phyloP scores from a whole-genome alignment of 2,797 vertebrate genomes.

The Chloroceryle inda region DNA sequence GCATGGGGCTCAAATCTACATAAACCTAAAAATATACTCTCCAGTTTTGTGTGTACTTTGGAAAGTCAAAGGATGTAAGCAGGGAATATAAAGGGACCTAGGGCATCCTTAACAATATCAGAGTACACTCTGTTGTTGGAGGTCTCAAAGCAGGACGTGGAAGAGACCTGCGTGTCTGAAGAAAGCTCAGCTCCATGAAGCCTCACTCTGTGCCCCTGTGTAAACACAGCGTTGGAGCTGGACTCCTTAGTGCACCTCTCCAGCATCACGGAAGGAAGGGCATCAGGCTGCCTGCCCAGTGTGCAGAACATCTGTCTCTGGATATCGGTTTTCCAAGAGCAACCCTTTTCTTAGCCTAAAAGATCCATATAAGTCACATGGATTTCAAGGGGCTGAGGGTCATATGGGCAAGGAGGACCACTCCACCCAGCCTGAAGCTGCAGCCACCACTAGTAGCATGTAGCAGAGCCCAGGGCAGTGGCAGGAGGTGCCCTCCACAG shows the following conservation, averaged over 20 bases:
- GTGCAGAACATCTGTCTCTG: neutral
- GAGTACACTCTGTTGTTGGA: neutral
- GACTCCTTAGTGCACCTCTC: neutral
- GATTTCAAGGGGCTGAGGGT: neutral
- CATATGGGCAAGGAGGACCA: neutral
- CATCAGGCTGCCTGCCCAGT: neutral
- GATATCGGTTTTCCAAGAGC: neutral
- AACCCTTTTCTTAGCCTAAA: neutral
- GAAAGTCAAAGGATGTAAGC: neutral
- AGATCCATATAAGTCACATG: neutral
- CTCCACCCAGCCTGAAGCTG: neutral
- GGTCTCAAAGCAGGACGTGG: neutral
- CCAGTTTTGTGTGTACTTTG: neutral
- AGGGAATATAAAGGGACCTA: neutral
- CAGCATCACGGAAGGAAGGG: neutral
- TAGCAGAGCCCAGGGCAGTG: neutral
- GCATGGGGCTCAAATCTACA: neutral
- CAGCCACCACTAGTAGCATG: neutral
- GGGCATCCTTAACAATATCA: neutral
- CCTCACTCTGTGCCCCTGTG: neutral
- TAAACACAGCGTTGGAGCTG: neutral
- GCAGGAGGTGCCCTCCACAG: neutral
- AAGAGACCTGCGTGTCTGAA: neutral
- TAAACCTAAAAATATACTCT: neutral
- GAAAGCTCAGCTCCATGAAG: neutral